Conservation (phyloP, 2,113 vertebrate genomes). For the Callionymus lyra region DNA sequence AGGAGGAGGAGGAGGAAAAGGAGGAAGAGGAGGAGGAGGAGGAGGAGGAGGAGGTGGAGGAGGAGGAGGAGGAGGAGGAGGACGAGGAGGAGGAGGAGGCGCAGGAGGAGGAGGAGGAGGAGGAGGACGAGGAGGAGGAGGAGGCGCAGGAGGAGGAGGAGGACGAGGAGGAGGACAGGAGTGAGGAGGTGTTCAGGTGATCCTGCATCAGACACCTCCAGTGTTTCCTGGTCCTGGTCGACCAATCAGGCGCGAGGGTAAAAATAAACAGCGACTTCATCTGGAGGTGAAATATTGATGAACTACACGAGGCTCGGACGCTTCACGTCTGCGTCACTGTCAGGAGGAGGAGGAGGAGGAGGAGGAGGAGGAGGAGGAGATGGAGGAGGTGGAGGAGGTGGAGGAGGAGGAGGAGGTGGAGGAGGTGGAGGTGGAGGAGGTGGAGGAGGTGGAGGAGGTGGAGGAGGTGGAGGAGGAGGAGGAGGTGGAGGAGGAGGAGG, state of each 20-base stretch:
- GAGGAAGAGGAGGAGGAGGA: conserved; percentile 38
- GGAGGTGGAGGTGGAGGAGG: too few species aligned
- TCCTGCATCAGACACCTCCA: too few species aligned
- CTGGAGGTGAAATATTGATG: conserved; percentile 36
- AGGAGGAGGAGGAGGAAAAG: conserved; percentile 33
- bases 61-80: conserved; percentile 27
- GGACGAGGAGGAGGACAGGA: conserved; percentile 43
- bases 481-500: too few species aligned
- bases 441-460: too few species aligned
- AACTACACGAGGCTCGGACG: conserved; percentile 4
- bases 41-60: conserved; percentile 40
- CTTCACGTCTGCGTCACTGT: too few species aligned
- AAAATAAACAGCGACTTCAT: conserved; percentile 35
- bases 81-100: conserved; percentile 24
- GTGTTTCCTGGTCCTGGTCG: too few species aligned
- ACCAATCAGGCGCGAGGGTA: conserved; percentile 23
- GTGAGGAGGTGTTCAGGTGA: conserved; percentile 44
- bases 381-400: too few species aligned
- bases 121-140: conserved; percentile 24
- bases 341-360: too few species aligned
- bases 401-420: too few species aligned
- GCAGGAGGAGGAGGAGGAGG: conserved; percentile 19
- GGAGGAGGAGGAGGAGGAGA: too few species aligned
- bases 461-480: too few species aligned
- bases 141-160: conserved; percentile 16